These are phyloP conservation scores for Lindbergichthys nudifrons DNA, from an alignment of 2,797 vertebrate genomes.

Conservation along the genomic window DNA sequence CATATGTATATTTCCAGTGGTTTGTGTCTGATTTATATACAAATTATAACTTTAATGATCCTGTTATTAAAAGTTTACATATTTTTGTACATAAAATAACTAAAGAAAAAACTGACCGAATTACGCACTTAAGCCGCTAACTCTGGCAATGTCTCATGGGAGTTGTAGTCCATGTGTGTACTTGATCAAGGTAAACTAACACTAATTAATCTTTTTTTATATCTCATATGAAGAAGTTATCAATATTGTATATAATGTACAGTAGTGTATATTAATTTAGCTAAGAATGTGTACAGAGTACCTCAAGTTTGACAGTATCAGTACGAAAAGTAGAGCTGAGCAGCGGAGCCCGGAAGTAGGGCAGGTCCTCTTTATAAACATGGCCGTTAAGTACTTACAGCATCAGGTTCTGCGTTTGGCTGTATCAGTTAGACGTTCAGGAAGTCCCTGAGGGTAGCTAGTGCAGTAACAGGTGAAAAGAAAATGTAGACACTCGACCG, in stretches of 20 bases:
- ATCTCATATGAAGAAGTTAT: background rate
- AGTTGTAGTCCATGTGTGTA: slow-evolving; percentile 68
- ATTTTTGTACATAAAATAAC: slow-evolving; percentile 23
- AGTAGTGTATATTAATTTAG: rapidly evolving
- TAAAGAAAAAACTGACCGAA: background rate
- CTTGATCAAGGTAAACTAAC: background rate
- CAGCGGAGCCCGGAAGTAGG: slow-evolving; percentile 73
- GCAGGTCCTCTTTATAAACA: slow-evolving; percentile 79
- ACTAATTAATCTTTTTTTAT: background rate
- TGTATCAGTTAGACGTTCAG: slow-evolving; percentile 66
- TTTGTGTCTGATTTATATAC: background rate
- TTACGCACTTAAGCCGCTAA: background rate
- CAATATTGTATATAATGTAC: background rate
- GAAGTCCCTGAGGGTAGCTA: slow-evolving; percentile 62
- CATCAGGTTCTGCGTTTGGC: slow-evolving; percentile 58
- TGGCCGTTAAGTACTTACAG: slow-evolving; percentile 75
- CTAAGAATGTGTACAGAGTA: rapidly evolving
- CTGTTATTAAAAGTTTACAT: rapidly evolving
- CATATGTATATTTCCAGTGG: background rate
- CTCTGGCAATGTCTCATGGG: slow-evolving; percentile 41
- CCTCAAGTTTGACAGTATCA: slow-evolving; percentile 12
- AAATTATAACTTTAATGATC: background rate
- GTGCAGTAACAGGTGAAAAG: slow-evolving; percentile 65
- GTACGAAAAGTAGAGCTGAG: background rate
- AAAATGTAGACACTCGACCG: slow-evolving; percentile 62